Evolutionary conservation across 2,888 invertebrate species (phyloP), one percentile per base, ranked within the genome.

Genomic region (Hirtodrosophila alboralis): DNA sequence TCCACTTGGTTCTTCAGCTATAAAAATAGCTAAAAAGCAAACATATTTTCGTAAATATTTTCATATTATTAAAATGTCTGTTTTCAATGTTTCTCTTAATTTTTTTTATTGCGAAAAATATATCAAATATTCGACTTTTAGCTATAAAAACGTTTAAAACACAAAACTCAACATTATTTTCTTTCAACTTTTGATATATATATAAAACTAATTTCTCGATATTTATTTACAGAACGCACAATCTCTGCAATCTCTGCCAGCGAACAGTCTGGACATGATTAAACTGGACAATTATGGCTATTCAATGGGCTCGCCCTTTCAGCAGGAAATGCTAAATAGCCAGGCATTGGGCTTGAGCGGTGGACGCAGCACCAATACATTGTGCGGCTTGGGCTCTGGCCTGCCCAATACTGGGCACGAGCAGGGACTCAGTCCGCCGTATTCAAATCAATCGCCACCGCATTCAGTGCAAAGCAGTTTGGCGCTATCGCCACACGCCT

Each of bases 361-460:
- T 54, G 74, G 79, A n/a, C 84, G 70, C 16, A 67, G 62, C 26
- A 73, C 61, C 9, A 69, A 69, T 10, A 67, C 75, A 0, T 66
- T 87, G 1, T 86, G 87, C 43, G 77, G 71, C 1, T 44, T 77
- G 1, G 69, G 69, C 12, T 72, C 62, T 1, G 76, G 77, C 0
- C 3, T 78, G 53, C 69, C 76, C 44, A 90, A 89, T 33, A 84
- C 87, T 6, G 92, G 92, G 59, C 92, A 93, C 85, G 92, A 92
- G 70, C 92, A 93, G 83, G 90, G 91, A 10, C 92, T 96, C 62
- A 96, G 96, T 87, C 96, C 96, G 61, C 96, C 96, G 26, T 96
- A 96, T 90, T 96, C 95, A 73, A 96, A 96, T 91, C 96, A 96
- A 89, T 95, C 95, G 54, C 95, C 96, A 18, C 96, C 96, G 13